Percentiles rank a stretch among this genome's conserved stretches.
Evolutionary conservation across 2,113 vertebrate genomes (phyloP).

Genomic region (Cavia porcellus): DNA sequence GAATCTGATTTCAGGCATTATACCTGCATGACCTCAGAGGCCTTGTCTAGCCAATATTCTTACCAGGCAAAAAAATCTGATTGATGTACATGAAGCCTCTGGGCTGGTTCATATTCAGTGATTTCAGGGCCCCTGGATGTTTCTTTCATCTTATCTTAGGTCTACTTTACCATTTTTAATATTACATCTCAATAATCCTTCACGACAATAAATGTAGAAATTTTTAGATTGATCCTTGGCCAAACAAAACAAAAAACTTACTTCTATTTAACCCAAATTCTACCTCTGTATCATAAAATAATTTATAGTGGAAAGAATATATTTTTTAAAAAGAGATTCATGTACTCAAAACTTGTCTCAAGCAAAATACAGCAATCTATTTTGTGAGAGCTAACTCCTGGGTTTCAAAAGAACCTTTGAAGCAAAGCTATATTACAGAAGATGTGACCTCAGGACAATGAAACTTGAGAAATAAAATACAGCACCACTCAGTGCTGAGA

Average conservation of each 20-base stretch:
- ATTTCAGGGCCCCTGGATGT: background rate
- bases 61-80: background rate
- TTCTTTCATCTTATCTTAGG: background rate
- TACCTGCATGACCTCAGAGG: background rate
- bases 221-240: background rate
- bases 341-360: background rate
- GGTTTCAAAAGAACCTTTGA: background rate
- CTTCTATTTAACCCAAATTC: background rate
- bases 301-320: background rate
- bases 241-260: background rate
- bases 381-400: background rate
- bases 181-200: background rate
- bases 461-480: background rate
- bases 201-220: background rate
- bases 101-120: background rate
- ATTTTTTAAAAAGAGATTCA: background rate
- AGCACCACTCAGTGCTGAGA: background rate
- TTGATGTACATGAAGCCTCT: background rate
- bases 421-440: background rate
- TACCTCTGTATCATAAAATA: background rate
- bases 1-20: background rate
- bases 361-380: background rate
- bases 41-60: background rate
- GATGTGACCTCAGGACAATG: background rate
- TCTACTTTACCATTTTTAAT: background rate